phyloP scores from a whole-genome alignment of 2,888 invertebrate genomes.

The Phengaris alcon region DNA sequence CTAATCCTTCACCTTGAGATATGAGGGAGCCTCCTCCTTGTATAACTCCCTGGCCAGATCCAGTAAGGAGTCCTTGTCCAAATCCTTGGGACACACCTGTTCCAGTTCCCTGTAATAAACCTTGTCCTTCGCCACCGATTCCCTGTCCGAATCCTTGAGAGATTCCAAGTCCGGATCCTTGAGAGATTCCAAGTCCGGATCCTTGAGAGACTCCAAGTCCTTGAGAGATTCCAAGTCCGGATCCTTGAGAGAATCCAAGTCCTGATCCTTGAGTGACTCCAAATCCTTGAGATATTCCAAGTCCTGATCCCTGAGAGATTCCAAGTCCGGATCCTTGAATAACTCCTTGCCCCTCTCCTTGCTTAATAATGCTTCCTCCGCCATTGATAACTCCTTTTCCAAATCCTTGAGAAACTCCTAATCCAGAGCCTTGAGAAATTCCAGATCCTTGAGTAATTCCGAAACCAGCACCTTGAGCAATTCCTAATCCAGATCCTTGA shows the following conservation, averaged over 20 bases:
- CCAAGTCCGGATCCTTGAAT: conserved; percentile 23
- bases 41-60: conserved; percentile 2
- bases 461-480: background rate
- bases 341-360: conserved; percentile 45
- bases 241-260: conserved; percentile 40
- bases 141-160: conserved; percentile 45
- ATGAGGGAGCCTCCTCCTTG: conserved; percentile 32
- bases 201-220: conserved; percentile 32
- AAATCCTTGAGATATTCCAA: too few relatives aligned
- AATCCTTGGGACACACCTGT: conserved; percentile 28
- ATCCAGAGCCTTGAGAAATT: conserved; percentile 32
- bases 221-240: conserved; percentile 35
- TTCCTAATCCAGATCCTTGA: conserved; percentile 44
- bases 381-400: conserved; percentile 47
- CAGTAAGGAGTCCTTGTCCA: conserved; percentile 33
- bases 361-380: conserved; percentile 42
- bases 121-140: conserved; percentile 38
- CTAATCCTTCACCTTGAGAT: conserved; percentile 33
- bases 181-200: conserved; percentile 28
- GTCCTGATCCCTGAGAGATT: conserved; percentile 33
- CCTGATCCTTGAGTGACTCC: background rate
- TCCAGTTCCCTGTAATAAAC: conserved; percentile 33
- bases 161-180: conserved; percentile 37
- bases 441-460: conserved; percentile 24
- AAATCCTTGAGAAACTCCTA: conserved; percentile 41